These are phyloP conservation scores for Eulacestoma nigropectus DNA, from an alignment of 2,113 vertebrate genomes.

Conservation along the genomic window DNA sequence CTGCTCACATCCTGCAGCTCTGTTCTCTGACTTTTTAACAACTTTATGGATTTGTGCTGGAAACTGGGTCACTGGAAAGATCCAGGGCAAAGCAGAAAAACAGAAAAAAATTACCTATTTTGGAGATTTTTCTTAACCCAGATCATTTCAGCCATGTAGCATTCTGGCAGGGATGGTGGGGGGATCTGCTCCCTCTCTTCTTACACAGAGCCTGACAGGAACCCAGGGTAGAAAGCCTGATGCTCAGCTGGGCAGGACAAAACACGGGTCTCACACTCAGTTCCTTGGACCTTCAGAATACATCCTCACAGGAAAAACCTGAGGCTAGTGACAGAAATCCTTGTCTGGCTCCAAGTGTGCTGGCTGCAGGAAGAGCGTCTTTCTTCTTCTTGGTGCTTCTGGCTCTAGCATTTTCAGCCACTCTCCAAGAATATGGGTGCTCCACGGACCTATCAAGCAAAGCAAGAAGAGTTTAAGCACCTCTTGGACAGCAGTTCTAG, in stretches of 20 bases:
- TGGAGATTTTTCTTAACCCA: background rate
- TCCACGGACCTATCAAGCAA: background rate
- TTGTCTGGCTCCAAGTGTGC: background rate
- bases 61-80: background rate
- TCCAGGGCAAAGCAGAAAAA: background rate
- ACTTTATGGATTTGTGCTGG: background rate
- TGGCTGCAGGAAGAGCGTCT: background rate
- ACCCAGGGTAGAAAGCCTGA: background rate
- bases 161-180: background rate
- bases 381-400: background rate
- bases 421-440: background rate
- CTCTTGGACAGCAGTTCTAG: background rate
- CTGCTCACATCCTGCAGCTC: background rate
- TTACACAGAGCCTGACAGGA: background rate
- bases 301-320: background rate
- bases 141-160: background rate
- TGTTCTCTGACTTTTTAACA: background rate
- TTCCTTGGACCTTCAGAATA: background rate
- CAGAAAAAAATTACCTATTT: background rate
- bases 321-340: background rate
- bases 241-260: background rate
- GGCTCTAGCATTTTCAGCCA: background rate
- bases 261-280: background rate
- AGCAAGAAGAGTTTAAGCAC: background rate
- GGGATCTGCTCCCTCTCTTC: background rate